Base-by-base conservation (phyloP, 1,140 invertebrate species). In the Drosophila tropicalis region DNA sequence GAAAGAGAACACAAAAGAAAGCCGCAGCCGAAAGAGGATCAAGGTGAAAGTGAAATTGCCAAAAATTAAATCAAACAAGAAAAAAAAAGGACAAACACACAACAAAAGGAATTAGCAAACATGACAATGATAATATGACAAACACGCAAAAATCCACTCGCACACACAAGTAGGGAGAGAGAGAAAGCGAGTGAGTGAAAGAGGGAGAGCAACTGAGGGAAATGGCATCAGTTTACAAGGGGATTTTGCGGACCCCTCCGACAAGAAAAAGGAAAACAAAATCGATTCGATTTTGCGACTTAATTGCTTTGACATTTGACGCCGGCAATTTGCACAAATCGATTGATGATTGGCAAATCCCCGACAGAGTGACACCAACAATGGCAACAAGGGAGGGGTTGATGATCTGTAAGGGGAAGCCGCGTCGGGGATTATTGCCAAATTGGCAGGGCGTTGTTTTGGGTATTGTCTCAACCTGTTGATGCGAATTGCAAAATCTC, bases 271-370 rank as follows among this genome's bases (percentile, higher is more conserved):
- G 29, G 5, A 29, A 36, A 58, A 39, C 10, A 51, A 63, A 81
- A 67, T 78, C 54, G 75, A 67, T 60, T 73, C 57, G 74, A 85
- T 75, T 85, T 79, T 71, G 81, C 74, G 81, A 86, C 78, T 79
- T 87, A 87, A 87, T 87, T 87, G 83, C 58, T 80, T 74, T 87
- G 83, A 87, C 83, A 87, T 87, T 87, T 87, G 83, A 87, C 79
- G 69, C 83, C 70, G 84, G 63, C 70, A 76, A 89, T 87, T 87
- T 67, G 34, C 67, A 39, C 76, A 58, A 71, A 86, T 87, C 83
- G 76, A 87, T 87, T 69, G 58, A 44, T 72, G 76, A 81, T 86
- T 87, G 79, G 81, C 80, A 75, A 64, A 36, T n/a, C 7, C 44
- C 44, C 44, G 44, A 51, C 17, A 9, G 44, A 51, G 44, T 51